A percentile compares a stretch with the other conserved stretches of the same genome.
These are phyloP conservation scores for Callorhinus ursinus DNA, from an alignment of 2,113 vertebrate species.

Conservation along the genomic window DNA sequence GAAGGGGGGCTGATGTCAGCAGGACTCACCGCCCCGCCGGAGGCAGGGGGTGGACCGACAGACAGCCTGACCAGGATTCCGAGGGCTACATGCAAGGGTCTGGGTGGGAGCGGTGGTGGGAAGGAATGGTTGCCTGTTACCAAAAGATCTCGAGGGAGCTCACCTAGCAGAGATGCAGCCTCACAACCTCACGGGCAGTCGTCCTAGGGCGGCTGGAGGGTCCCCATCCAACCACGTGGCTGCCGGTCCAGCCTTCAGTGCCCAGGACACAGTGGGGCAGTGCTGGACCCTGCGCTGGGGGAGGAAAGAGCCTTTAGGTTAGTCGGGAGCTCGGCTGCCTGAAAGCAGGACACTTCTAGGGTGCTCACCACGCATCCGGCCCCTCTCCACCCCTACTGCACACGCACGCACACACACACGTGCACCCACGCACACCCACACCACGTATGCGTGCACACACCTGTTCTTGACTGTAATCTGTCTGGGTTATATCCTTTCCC, in stretches of 20 bases:
- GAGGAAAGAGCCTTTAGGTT: neutral
- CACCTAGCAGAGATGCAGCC: neutral
- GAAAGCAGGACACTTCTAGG: neutral
- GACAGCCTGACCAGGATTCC: neutral
- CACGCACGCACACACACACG: neutral
- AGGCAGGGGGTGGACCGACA: neutral
- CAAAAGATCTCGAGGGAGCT: neutral
- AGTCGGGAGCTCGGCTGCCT: neutral
- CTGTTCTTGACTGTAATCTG: neutral
- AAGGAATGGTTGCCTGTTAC: neutral
- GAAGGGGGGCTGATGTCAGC: too few relatives aligned
- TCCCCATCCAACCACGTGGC: neutral
- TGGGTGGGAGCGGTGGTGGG: neutral
- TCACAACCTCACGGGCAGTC: neutral
- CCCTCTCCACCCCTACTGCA: neutral
- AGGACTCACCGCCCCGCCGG: neutral
- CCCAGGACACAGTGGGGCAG: neutral
- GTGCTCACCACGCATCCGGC: neutral
- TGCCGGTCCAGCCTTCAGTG: neutral
- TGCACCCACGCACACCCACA: neutral
- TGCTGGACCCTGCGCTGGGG: neutral
- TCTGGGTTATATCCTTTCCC: neutral
- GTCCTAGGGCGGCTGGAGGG: too few relatives aligned
- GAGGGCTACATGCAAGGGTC: neutral
- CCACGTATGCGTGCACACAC: fast-evolving